These are phyloP conservation scores for Fragum sueziense DNA, from an alignment of 2,888 invertebrate species.

Conservation along the genomic window DNA sequence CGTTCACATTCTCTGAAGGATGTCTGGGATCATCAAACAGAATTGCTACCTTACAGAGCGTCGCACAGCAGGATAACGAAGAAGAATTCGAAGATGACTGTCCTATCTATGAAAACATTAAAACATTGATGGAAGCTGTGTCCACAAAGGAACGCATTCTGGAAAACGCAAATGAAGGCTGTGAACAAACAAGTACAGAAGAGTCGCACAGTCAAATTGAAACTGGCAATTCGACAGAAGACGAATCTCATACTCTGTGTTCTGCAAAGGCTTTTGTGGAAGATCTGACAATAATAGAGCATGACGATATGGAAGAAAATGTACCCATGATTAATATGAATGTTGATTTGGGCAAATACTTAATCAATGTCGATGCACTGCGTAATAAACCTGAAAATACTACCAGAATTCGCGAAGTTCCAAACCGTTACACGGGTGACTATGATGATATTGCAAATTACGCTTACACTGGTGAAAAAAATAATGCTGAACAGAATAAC, in stretches of 20 bases:
- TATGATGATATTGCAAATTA: not conserved
- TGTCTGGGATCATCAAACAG: not conserved
- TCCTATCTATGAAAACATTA: slow-evolving; percentile 63
- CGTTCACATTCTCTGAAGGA: slow-evolving; percentile 58
- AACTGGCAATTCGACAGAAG: not conserved
- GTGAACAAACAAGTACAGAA: not conserved
- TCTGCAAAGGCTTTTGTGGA: not conserved
- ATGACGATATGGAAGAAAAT: too few relatives aligned
- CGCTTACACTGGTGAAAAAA: too few relatives aligned
- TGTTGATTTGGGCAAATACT: too few relatives aligned
- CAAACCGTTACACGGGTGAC: not conserved
- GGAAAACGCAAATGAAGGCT: not conserved
- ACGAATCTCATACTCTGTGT: not conserved
- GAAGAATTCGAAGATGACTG: slow-evolving; percentile 17
- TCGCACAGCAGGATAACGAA: slow-evolving; percentile 26
- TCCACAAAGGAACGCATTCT: slow-evolving; percentile 10
- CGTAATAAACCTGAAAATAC: too few relatives aligned
- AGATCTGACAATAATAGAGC: not conserved
- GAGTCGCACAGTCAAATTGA: not conserved
- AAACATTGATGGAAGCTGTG: slow-evolving; percentile 49
- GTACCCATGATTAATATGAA: too few relatives aligned
- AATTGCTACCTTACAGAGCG: too few relatives aligned
- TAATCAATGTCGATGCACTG: too few relatives aligned
- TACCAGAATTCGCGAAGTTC: too few relatives aligned
- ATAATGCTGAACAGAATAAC: too few relatives aligned